Evolutionary conservation across 2,888 invertebrate species (phyloP), one percentile per base, ranked within the genome.

Genomic region (Rhingia campestris): DNA sequence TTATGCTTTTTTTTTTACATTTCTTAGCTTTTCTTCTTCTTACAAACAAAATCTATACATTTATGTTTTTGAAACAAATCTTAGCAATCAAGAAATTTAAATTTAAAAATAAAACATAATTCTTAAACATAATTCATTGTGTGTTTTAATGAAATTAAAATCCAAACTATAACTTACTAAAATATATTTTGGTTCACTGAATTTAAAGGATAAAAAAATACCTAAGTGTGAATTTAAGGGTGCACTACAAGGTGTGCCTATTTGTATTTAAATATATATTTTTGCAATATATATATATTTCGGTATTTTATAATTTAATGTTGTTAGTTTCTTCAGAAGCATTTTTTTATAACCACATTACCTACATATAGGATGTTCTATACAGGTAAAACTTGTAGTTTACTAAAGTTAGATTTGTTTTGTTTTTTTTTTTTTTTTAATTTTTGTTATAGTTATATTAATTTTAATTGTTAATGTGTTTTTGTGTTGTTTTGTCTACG

Each of bases 51-150:
- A 59, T 49, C 14, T 59, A 37, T 79, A 41, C 39, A 72, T 77
- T 73, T 41, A 64, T 82, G 82, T 82, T 82, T 82, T 82, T 79
- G 51, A 82, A 82, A 82, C 82, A 82, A 73, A 43, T 51, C 66
- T 67, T 82, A 69, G 35, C 12, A 64, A 63, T 53, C n/a, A 73
- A 74, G 54, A 58, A 56, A 61, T 33, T 32, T 41, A 59, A 59
- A 73, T 43, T 69, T 58, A 51, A 73, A 59, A 59, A 49, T 66
- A 76, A 54, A 32, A n/a, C 32, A 41, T 35, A 75, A 32, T 22
- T 22, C 35, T 70, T 59, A 63, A 63, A 56, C 22, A 53, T 22
- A 74, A 67, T 45, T 43, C 6, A 10, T 33, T 22, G 41, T 39
- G 51, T 22, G 7, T 7, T 56, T 35, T 9, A 58, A 33, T 6